Percentiles rank a stretch among this genome's conserved stretches.
These are phyloP conservation scores for Phaedon cochleariae DNA, from an alignment of 2,888 invertebrate genomes.

Conservation along the genomic window DNA sequence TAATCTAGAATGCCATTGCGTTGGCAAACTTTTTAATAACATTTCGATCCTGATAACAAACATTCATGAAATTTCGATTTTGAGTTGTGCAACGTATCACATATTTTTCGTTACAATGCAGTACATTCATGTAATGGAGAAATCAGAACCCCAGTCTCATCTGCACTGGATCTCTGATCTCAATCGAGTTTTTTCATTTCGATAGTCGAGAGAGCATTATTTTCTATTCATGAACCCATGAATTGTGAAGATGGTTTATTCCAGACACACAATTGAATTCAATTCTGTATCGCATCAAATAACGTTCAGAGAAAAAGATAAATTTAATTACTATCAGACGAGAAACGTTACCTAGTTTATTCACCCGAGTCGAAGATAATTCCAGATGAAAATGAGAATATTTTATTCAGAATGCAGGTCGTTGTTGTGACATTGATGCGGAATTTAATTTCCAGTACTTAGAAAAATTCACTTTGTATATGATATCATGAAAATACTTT, in stretches of 20 bases:
- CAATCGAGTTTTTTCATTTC: not conserved
- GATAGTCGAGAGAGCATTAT: no score
- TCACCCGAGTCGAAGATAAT: not conserved
- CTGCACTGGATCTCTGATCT: no score
- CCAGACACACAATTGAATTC: constrained; percentile 23
- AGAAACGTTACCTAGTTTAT: not conserved
- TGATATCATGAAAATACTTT: no score
- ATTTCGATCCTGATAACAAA: no score
- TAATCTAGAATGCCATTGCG: no score
- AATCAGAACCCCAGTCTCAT: no score
- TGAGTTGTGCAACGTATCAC: no score
- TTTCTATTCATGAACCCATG: not conserved
- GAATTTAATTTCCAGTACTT: not conserved
- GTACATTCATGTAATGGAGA: no score
- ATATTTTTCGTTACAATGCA: no score
- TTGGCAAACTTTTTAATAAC: no score
- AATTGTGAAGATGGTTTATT: constrained; percentile 22
- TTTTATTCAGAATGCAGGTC: not conserved
- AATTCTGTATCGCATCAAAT: constrained; percentile 23
- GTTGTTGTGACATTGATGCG: not conserved
- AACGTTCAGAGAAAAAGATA: constrained; percentile 18
- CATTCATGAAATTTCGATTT: no score
- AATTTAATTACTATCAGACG: not conserved
- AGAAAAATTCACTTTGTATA: no score
- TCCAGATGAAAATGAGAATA: not conserved